Base-by-base conservation (phyloP, 2,888 invertebrate species). In the Ceratothoa steindachneri region DNA sequence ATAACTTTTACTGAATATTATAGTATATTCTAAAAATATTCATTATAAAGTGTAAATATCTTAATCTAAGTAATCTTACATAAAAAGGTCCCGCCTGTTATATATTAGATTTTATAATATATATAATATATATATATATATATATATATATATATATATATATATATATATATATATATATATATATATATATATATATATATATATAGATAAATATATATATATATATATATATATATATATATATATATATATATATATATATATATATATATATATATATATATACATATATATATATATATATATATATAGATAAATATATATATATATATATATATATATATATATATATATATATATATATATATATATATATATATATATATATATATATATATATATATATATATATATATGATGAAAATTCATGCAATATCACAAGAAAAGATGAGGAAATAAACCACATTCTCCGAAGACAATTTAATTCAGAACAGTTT, bases 271-370 rank as follows among this genome's bases (percentile, higher is more conserved):
- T 60, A 60, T 60, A 60, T 60, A 60, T 60, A 60, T 60, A 60
- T 60, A 60, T 60, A 60, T 60, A 60, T 60, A 60, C 24, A 60
- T 60, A 60, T 60, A 60, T 60, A 60, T 60, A 60, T 60, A 55
- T 55, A 55, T 19, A n/a, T 55, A 55, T 19, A 55, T 55, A 55
- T 55, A 55, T 55, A n/a, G n/a, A n/a, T n/a, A n/a, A n/a, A n/a
- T n/a, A n/a, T n/a, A n/a, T n/a, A n/a, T n/a, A n/a, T n/a, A n/a
- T n/a, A n/a, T 41, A 41, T 41, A 41, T 41, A 41, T 41, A 41
- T 41, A 41, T 41, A 41, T 41, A 41, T 41, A 41, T 41, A 41
- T 41, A 41, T 41, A 41, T 41, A 41, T 41, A 41, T 41, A 41
- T 41, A 41, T 41, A 41, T 41, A 41, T 41, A 41, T 41, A 41